These are phyloP conservation scores for Eulithis testata DNA, from an alignment of 2,888 invertebrate genomes.

Conservation along the genomic window DNA sequence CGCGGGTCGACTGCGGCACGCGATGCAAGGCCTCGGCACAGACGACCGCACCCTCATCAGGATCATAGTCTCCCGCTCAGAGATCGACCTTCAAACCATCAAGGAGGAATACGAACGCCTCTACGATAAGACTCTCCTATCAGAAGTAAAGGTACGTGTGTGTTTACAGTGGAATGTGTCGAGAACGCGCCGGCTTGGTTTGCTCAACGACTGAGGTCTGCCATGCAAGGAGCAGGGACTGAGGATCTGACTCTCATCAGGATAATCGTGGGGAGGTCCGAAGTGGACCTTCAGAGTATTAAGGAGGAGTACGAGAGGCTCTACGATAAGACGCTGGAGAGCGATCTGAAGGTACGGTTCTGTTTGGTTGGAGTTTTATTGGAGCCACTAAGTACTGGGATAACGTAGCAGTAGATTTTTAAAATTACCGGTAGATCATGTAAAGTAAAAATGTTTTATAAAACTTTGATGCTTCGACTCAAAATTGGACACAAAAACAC, in stretches of 20 bases:
- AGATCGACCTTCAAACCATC: constrained; percentile 88
- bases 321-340: constrained; percentile 87
- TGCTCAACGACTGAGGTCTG: constrained; percentile 86
- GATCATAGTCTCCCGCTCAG: constrained; percentile 88
- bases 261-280: constrained; percentile 87
- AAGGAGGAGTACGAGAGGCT: constrained; percentile 88
- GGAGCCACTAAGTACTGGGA: too few relatives aligned
- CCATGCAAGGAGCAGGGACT: constrained; percentile 89
- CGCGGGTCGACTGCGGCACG: constrained; percentile 86
- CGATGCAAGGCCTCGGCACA: constrained; percentile 89
- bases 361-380: constrained; percentile 22
- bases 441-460: too few relatives aligned
- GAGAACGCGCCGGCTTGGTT: constrained; percentile 88
- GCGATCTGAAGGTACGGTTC: constrained; percentile 84
- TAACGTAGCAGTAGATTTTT: too few relatives aligned
- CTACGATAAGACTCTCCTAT: constrained; percentile 87
- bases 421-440: too few relatives aligned
- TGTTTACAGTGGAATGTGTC: constrained; percentile 88
- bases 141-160: constrained; percentile 85
- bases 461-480: too few relatives aligned
- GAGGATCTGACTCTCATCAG: constrained; percentile 88
- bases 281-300: constrained; percentile 88
- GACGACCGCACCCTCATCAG: constrained; percentile 89
- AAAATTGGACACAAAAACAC: too few relatives aligned
- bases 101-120: constrained; percentile 88